Conservation (phyloP, 1,140 invertebrate species). For the Musca domestica region DNA sequence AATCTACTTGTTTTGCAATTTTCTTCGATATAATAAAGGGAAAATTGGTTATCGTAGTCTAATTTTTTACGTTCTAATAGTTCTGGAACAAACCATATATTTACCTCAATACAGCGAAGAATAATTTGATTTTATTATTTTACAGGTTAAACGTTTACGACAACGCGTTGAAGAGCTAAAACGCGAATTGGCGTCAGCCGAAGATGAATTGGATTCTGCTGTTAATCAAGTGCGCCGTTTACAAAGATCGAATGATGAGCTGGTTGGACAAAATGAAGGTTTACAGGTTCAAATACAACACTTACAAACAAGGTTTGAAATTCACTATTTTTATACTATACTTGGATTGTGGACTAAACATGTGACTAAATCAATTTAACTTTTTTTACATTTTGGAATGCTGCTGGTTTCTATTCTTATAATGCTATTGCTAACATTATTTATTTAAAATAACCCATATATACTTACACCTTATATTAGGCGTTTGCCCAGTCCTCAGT, state of each 20-base stretch:
- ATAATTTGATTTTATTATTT: too few species aligned
- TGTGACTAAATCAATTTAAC: background rate
- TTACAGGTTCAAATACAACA: conserved; percentile 76
- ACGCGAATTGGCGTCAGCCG: conserved; percentile 71
- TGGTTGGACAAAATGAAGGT: conserved; percentile 74
- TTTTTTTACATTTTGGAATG: conserved; percentile 19
- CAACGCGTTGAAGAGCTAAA: conserved; percentile 79
- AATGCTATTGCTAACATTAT: conserved; percentile 8
- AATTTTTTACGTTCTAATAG: too few species aligned
- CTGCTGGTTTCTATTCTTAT: conserved; percentile 12
- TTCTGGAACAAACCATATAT: too few species aligned
- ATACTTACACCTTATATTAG: conserved; percentile 26
- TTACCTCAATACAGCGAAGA: too few species aligned
- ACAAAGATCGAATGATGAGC: conserved; percentile 75
- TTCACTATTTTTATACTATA: conserved; percentile 2
- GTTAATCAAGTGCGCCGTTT: conserved; percentile 68
- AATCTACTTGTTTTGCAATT: too few species aligned
- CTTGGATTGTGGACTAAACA: background rate
- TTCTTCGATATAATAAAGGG: too few species aligned
- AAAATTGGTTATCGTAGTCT: too few species aligned
- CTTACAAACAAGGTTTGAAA: conserved; percentile 67
- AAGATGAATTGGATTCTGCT: conserved; percentile 76
- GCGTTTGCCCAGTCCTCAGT: conserved; percentile 44
- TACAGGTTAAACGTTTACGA: conserved; percentile 65
- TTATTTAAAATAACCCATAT: background rate